Base-by-base conservation (phyloP, 2,888 invertebrate species). In the Phengaris alcon region DNA sequence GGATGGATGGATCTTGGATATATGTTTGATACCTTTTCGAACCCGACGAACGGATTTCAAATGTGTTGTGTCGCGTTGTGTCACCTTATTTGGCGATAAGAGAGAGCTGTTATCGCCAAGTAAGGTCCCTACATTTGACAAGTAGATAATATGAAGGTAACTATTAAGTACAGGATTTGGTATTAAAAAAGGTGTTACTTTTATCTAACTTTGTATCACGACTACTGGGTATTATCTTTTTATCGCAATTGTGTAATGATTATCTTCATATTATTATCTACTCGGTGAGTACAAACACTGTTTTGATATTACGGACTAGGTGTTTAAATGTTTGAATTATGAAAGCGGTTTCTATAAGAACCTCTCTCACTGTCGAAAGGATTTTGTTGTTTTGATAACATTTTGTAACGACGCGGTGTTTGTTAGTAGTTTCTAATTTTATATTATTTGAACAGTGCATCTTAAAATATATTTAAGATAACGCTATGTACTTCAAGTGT, bases 161-260 rank as follows among this genome's bases (percentile, higher is more conserved):
- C 12, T 6, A 48, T n/a, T 48, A 15, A 9, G 46, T 68, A 4
- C 8, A 7, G 10, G 46, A 48, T 64, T 8, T 57, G 15, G 57
- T 10, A 10, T 22, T 10, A 3, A 35, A 22, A 10, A 8, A 3
- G 35, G 13, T 64, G 35, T 64, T 13, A 12, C 6, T 64, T 13
- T 72, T 72, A 72, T 72, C 54, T 13, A 13, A 35, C 52, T 72
- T 72, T 72, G 72, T 72, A 51, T 52, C 72, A 72, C 35, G 72
- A 54, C 72, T 54, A 72, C 72, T 35, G 51, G 13, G 54, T 52
- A 54, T 72, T 72, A 72, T 72, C 72, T 72, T 72, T 72, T 72
- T 54, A 72, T 72, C 72, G 54, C 54, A 13, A 52, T 72, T 72
- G 72, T 72, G 72, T 72, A 72, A 72, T 72, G 51, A 72, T 54